Conservation (phyloP, 2,888 invertebrate genomes). For the Clanis bilineata region DNA sequence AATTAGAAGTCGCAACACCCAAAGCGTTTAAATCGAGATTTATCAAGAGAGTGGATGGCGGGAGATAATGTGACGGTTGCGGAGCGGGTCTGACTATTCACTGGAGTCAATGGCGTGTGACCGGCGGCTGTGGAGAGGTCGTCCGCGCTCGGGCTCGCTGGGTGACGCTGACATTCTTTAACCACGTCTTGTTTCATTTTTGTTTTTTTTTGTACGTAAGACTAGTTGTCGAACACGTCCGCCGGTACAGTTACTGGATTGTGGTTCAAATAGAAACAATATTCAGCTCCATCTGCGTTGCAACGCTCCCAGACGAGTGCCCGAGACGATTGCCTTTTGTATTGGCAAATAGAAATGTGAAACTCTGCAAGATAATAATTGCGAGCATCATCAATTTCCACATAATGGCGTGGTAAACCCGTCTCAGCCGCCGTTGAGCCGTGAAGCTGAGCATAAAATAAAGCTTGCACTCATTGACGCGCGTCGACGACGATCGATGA, state of each 20-base stretch:
- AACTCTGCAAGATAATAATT: conserved; percentile 34
- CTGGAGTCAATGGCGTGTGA: conserved; percentile 78
- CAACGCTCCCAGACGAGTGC: not conserved
- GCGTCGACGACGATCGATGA: conserved; percentile 66
- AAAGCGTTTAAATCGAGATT: conserved; percentile 56
- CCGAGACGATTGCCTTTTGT: not conserved
- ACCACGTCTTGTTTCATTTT: conserved; percentile 62
- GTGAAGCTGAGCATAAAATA: conserved; percentile 67
- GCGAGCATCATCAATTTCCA: conserved; percentile 52
- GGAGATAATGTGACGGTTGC: conserved; percentile 63
- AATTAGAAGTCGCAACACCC: conserved; percentile 50
- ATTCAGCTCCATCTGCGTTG: not conserved
- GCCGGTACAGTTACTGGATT: conserved; percentile 27
- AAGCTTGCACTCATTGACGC: conserved; percentile 70
- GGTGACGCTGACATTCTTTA: conserved; percentile 75
- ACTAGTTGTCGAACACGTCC: conserved; percentile 48
- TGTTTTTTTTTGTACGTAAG: conserved; percentile 42
- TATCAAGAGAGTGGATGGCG: conserved; percentile 54
- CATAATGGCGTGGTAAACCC: conserved; percentile 62
- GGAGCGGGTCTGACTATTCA: conserved; percentile 67
- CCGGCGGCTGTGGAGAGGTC: conserved; percentile 67
- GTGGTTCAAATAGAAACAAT: conserved; percentile 10
- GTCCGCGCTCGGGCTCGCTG: conserved; percentile 48
- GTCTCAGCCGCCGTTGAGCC: conserved; percentile 58
- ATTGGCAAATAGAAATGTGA: conserved; percentile 22